These are phyloP conservation scores for Cephus sareptanus DNA, from an alignment of 2,888 invertebrate species.

Conservation along the genomic window DNA sequence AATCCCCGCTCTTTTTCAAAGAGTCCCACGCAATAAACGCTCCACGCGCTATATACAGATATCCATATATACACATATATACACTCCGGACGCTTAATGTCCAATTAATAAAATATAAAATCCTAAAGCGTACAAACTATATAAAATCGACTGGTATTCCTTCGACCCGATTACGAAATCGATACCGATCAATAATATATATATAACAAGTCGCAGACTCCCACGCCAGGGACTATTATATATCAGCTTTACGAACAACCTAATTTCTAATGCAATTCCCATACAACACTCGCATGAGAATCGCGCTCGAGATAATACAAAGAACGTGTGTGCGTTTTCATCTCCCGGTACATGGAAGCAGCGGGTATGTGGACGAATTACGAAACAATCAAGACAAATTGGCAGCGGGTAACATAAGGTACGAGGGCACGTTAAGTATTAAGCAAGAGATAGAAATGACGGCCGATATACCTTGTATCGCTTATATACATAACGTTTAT, in stretches of 20 bases:
- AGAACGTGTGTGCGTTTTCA: not conserved
- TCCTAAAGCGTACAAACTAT: too few species aligned
- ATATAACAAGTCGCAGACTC: not conserved
- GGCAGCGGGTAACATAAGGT: conserved; percentile 20
- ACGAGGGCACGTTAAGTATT: not conserved
- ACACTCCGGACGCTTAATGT: too few species aligned
- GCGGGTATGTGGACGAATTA: conserved; percentile 36
- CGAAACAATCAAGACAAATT: conserved; percentile 43
- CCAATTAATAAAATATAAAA: too few species aligned
- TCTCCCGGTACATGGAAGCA: conserved; percentile 2
- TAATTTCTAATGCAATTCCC: not conserved
- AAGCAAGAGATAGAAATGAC: not conserved
- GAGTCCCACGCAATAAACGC: not conserved
- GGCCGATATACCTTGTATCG: not conserved
- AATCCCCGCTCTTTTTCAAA: not conserved
- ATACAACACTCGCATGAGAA: not conserved
- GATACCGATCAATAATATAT: not conserved
- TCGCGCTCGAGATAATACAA: not conserved
- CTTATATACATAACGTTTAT: not conserved
- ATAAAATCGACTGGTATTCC: too few species aligned
- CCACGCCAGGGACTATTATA: not conserved
- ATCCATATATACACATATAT: too few species aligned
- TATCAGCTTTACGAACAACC: not conserved
- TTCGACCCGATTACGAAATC: not conserved
- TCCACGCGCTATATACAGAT: too few species aligned